These are phyloP conservation scores for Perognathus longimembris DNA, from an alignment of 2,113 vertebrate species.

Conservation along the genomic window DNA sequence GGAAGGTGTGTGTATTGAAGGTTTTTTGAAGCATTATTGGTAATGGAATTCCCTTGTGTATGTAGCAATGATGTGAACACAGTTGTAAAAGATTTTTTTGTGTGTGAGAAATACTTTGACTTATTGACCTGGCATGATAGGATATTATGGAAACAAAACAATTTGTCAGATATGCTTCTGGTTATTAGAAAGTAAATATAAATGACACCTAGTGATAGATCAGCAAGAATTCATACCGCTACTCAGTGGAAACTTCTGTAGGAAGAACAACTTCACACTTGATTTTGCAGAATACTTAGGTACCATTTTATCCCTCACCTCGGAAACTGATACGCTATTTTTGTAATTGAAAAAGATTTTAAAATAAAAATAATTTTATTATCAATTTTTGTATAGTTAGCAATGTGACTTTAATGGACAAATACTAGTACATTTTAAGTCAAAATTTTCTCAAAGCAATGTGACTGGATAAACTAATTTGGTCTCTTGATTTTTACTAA, in stretches of 20 bases:
- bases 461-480: slow-evolving; percentile 7
- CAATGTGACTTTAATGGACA: background rate
- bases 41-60: background rate
- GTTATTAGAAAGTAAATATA: slow-evolving; percentile 25
- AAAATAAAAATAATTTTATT: no score
- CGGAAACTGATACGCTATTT: background rate
- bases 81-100: background rate
- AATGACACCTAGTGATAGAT: background rate
- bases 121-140: slow-evolving; percentile 1
- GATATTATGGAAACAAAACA: background rate
- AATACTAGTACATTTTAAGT: slow-evolving; percentile 41
- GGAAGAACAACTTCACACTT: background rate
- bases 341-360: slow-evolving; percentile 52
- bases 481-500: slow-evolving; percentile 26
- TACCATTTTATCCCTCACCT: background rate
- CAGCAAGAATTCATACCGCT: background rate
- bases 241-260: background rate
- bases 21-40: background rate
- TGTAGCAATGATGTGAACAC: background rate
- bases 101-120: no score
- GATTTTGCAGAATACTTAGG: background rate
- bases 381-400: slow-evolving; percentile 18
- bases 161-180: background rate
- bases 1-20: background rate
- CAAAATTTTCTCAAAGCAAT: slow-evolving; percentile 13